These are phyloP conservation scores for Cyclophora albipunctata DNA, from an alignment of 2,888 invertebrate genomes.

Conservation along the genomic window DNA sequence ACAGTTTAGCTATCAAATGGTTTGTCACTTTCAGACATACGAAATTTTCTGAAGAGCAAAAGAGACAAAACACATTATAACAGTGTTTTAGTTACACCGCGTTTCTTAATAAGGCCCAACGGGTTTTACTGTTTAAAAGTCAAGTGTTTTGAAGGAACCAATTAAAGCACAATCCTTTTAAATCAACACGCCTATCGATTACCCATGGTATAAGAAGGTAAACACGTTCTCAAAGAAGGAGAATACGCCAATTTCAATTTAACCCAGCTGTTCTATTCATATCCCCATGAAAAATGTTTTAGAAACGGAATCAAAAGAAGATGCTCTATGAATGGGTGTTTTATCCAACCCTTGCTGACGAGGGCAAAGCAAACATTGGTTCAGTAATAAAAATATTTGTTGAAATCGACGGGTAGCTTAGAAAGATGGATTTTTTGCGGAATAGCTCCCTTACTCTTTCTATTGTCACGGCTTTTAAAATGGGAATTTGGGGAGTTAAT, in stretches of 20 bases:
- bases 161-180: too few species aligned
- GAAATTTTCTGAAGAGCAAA: too few species aligned
- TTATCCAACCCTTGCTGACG: slow-evolving; percentile 61
- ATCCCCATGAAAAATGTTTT: slow-evolving; percentile 45
- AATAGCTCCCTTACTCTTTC: slow-evolving; percentile 39
- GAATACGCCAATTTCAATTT: slow-evolving; percentile 30
- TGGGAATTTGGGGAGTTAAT: slow-evolving; percentile 66
- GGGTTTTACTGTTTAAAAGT: too few species aligned
- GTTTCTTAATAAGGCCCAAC: too few species aligned
- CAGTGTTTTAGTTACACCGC: too few species aligned
- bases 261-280: slow-evolving; percentile 54
- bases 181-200: too few species aligned
- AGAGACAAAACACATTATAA: too few species aligned
- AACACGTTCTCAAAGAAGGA: too few species aligned
- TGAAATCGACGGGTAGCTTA: slow-evolving; percentile 41
- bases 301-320: slow-evolving; percentile 53
- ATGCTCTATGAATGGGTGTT: slow-evolving; percentile 52
- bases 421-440: slow-evolving; percentile 48
- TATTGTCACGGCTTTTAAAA: slow-evolving; percentile 64
- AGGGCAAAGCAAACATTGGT: slow-evolving; percentile 68
- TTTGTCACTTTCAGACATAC: too few species aligned
- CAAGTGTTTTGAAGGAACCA: too few species aligned
- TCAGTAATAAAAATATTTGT: slow-evolving; percentile 73
- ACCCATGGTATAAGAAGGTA: too few species aligned
- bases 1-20: too few species aligned